Percentiles rank a stretch among this genome's conserved stretches.
Evolutionary conservation across 37 sponge, comb jelly and placozoan species (phyloP).

Genomic region (Oscarella lobularis): DNA sequence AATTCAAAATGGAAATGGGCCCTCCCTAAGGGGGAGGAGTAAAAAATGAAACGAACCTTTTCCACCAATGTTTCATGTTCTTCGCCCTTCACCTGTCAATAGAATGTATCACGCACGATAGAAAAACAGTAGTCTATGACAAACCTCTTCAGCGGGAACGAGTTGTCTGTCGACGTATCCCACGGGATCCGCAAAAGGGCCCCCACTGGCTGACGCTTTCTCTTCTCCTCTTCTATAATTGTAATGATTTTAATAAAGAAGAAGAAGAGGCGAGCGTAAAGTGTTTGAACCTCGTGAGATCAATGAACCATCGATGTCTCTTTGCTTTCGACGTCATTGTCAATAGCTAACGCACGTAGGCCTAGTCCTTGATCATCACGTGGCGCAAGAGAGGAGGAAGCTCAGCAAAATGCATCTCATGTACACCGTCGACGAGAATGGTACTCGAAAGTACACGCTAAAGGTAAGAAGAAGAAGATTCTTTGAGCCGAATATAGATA

Average conservation of each 20-base stretch:
- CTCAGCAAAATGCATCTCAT: constrained; percentile 68
- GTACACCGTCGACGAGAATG: constrained; percentile 77
- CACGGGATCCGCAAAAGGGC: neutral
- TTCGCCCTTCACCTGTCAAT: neutral
- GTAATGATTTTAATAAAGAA: neutral
- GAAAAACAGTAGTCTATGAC: neutral
- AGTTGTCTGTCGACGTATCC: neutral
- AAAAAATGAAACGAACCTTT: neutral
- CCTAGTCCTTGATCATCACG: no score
- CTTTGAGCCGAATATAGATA: no score
- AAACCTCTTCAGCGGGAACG: neutral
- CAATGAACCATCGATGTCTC: neutral
- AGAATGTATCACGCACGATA: neutral
- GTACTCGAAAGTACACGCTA: constrained; percentile 88
- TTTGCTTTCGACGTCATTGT: neutral
- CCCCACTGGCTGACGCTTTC: neutral
- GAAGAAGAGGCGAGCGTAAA: neutral
- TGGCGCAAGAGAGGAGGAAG: neutral
- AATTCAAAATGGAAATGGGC: no score
- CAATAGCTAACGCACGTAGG: neutral
- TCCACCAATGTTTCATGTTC: neutral
- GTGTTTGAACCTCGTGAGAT: neutral
- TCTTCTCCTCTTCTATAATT: neutral
- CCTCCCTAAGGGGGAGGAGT: no score
- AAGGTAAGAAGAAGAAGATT: no score